These are phyloP conservation scores for Callaeas wilsoni DNA, from an alignment of 2,113 vertebrate genomes.

Conservation along the genomic window DNA sequence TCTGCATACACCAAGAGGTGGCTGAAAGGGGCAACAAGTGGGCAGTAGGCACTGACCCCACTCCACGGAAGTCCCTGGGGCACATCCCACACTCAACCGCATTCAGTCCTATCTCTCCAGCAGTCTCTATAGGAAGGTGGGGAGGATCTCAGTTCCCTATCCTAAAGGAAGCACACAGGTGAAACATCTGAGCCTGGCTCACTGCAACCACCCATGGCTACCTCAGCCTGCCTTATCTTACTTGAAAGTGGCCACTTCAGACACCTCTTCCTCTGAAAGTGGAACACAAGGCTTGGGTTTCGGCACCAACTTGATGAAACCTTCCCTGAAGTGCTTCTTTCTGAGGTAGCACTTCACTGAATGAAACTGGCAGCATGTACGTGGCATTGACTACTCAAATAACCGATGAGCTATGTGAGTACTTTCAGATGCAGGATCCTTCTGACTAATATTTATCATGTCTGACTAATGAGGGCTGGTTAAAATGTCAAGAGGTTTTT, in stretches of 20 bases:
- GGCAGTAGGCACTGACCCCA: background rate
- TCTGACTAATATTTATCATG: background rate
- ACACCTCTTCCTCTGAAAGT: background rate
- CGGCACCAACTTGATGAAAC: background rate
- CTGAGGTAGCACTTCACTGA: background rate
- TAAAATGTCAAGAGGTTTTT: constrained; percentile 6
- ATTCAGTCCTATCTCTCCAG: background rate
- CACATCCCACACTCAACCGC: background rate
- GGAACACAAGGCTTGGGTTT: background rate
- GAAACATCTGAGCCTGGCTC: background rate
- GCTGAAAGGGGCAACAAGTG: rapidly evolving
- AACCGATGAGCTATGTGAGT: background rate
- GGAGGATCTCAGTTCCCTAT: background rate
- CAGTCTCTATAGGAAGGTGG: background rate
- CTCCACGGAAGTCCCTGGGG: rapidly evolving
- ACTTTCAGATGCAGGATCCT: background rate
- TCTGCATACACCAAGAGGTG: rapidly evolving
- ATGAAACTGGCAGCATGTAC: background rate
- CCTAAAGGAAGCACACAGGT: background rate
- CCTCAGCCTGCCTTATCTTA: background rate
- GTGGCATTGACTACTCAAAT: background rate
- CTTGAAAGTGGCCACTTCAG: background rate
- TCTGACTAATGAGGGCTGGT: background rate
- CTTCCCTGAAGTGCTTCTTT: background rate
- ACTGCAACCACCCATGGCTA: background rate